Evolutionary conservation across 2,113 vertebrate genomes (phyloP).

Genomic region (Nesogale talazaci): DNA sequence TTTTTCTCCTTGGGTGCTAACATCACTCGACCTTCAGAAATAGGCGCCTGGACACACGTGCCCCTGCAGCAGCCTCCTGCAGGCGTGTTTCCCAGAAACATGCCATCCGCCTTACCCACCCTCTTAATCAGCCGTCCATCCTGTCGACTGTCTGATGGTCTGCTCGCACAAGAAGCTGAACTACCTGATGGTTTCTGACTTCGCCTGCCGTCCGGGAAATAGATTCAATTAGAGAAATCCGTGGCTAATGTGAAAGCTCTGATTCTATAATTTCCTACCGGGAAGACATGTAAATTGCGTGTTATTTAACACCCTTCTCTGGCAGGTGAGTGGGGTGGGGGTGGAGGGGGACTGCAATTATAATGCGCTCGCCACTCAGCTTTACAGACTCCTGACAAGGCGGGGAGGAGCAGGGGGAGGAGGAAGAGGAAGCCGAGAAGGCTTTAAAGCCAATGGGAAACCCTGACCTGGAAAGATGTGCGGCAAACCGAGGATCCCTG

Average conservation of each 20-base stretch:
- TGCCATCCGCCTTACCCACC: neutral
- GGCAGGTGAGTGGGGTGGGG: slow-evolving; percentile 74
- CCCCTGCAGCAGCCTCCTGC: neutral
- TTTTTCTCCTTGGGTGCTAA: neutral
- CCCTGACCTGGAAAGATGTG: neutral
- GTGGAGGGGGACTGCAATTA: slow-evolving; percentile 78
- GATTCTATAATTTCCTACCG: slow-evolving; percentile 77
- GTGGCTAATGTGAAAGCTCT: slow-evolving; percentile 80
- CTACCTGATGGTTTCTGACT: slow-evolving; percentile 32
- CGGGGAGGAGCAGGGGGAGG: neutral
- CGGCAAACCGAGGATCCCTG: neutral
- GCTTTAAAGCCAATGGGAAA: slow-evolving; percentile 2
- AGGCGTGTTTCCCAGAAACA: neutral
- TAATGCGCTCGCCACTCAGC: slow-evolving; percentile 36
- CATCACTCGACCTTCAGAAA: neutral
- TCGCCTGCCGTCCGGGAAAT: slow-evolving; percentile 58
- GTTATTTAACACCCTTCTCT: slow-evolving; percentile 77
- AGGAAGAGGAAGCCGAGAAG: neutral
- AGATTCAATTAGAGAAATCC: slow-evolving; percentile 80
- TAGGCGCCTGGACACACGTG: neutral
- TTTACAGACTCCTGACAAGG: neutral
- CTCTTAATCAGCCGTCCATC: neutral
- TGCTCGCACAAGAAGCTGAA: slow-evolving; percentile 3
- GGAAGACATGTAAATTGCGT: slow-evolving; percentile 79
- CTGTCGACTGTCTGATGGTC: slow-evolving; percentile 41